Evolutionary conservation across 1,140 invertebrate species (phyloP).

Genomic region (Ceratoteleas bidentatus): DNA sequence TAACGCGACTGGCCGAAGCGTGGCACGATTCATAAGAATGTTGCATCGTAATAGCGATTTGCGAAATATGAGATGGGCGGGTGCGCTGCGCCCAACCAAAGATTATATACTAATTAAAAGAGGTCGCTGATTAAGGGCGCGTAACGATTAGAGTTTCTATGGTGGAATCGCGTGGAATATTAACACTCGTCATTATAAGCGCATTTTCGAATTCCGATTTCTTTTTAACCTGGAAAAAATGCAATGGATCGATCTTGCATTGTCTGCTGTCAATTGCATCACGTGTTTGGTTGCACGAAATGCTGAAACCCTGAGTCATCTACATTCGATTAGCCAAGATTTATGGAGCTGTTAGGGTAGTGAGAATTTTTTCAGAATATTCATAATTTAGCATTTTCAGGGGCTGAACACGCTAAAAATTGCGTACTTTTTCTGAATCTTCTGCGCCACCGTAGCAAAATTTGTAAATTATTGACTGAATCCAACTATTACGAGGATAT

Average conservation of each 20-base stretch:
- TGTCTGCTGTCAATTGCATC: constrained; percentile 14
- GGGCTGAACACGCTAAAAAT: too few species aligned
- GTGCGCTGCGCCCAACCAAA: constrained; percentile 65
- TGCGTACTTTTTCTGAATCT: too few species aligned
- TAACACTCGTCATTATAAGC: constrained; percentile 46
- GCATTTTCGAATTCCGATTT: constrained; percentile 49
- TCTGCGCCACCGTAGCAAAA: too few species aligned
- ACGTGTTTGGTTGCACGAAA: neutral
- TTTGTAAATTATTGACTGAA: too few species aligned
- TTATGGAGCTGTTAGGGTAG: too few species aligned
- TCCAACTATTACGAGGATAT: too few species aligned
- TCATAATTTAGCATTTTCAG: too few species aligned
- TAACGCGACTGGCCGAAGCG: constrained; percentile 64
- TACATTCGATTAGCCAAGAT: too few species aligned
- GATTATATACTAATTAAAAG: constrained; percentile 67
- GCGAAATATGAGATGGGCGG: constrained; percentile 67
- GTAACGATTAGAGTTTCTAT: constrained; percentile 62
- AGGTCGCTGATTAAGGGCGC: constrained; percentile 64
- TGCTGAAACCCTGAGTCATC: too few species aligned
- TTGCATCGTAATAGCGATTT: constrained; percentile 64
- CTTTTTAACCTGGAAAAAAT: constrained; percentile 48
- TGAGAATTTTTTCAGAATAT: too few species aligned
- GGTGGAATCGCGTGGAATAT: constrained; percentile 63
- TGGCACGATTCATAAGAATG: constrained; percentile 67
- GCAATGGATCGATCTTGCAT: constrained; percentile 36